A percentile compares a stretch with the other conserved stretches of the same genome.
Evolutionary conservation across 30 jellyfish, hydroid and myxozoan species (phyloP).

Genomic region (Aurelia aurita): DNA sequence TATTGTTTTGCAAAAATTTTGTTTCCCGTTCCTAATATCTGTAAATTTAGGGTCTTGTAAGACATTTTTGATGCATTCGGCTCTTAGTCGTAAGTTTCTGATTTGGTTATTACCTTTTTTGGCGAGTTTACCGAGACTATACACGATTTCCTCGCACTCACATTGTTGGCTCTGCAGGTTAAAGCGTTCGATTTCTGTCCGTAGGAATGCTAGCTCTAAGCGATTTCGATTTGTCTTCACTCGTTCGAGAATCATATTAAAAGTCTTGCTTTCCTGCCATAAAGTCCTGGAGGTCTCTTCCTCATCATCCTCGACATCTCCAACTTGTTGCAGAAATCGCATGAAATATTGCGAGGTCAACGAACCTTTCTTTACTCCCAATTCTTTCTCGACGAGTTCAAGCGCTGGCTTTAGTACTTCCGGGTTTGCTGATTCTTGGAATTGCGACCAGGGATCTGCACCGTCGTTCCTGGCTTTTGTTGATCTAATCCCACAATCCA

Average conservation of each 20-base stretch:
- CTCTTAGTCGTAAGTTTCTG: conserved; percentile 26
- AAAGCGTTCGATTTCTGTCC: conserved; percentile 18
- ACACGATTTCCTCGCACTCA: conserved; percentile 6
- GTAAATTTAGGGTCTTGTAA: neutral
- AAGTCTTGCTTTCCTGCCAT: neutral
- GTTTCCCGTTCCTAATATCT: neutral
- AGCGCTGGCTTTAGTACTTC: conserved; percentile 34
- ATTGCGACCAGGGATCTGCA: neutral
- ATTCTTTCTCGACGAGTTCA: conserved; percentile 26
- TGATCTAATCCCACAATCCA: conserved; percentile 32
- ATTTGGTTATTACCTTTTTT: conserved; percentile 1
- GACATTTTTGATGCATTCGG: conserved; percentile 28
- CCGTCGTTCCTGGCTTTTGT: neutral
- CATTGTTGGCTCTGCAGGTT: neutral
- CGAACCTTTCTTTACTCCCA: conserved; percentile 2
- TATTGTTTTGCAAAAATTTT: conserved; percentile 1
- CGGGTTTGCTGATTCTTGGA: neutral
- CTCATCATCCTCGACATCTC: neutral
- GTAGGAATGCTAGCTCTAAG: conserved; percentile 7
- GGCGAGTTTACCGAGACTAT: conserved; percentile 36
- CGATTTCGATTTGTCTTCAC: conserved; percentile 4
- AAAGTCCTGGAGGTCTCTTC: neutral
- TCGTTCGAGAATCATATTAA: neutral
- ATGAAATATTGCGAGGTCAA: conserved; percentile 14
- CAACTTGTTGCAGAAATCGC: conserved; percentile 16